Evolutionary conservation across 2,888 invertebrate genomes (phyloP), one percentile per base, ranked within the genome.

Genomic region (Agelastica alni): DNA sequence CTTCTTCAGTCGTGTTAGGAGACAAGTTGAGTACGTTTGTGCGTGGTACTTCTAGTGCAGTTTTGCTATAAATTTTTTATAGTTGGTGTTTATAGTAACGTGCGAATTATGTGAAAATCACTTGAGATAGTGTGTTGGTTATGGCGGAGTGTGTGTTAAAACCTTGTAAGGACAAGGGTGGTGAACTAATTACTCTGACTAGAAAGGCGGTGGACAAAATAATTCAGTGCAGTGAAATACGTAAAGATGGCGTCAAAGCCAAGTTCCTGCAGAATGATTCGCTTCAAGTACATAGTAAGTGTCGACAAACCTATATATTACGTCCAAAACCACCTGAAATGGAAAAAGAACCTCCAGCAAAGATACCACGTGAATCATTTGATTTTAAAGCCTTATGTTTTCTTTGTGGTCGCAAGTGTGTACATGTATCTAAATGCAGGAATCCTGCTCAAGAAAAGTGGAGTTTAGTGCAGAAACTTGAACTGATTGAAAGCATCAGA

Each of bases 231-330:
- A 39, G 39, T 30, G 43, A 26, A 43, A 43, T 43, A 43, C 30
- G 43, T 43, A 43, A 43, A 43, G 28, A 43, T 43, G 39, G 39
- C 39, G 17, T 39, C 39, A 39, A 39, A 39, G 39, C 39, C 39
- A 39, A 39, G 39, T 39, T 39, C 39, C 39, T 39, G 39, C 39
- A 39, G 39, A 39, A 39, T 39, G 39, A 39, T 39, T 39, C 39
- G 39, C 39, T 39, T 39, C 39, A 39, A 39, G 39, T 39, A 39
- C 39, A 39, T 39, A 39, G 39, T 39, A 39, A 39, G 39, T 39
- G 39, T 39, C 39, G 39, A 39, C 16, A 39, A 39, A 39, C 39
- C 39, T 39, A 39, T 39, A 39, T 39, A 39, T 39, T 39, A 39
- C 20, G 39, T 39, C 39, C 39, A 39, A 39, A 39, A 39, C 16